Base-by-base conservation (phyloP, 2,797 vertebrate species). In the Urophycis tenuis region DNA sequence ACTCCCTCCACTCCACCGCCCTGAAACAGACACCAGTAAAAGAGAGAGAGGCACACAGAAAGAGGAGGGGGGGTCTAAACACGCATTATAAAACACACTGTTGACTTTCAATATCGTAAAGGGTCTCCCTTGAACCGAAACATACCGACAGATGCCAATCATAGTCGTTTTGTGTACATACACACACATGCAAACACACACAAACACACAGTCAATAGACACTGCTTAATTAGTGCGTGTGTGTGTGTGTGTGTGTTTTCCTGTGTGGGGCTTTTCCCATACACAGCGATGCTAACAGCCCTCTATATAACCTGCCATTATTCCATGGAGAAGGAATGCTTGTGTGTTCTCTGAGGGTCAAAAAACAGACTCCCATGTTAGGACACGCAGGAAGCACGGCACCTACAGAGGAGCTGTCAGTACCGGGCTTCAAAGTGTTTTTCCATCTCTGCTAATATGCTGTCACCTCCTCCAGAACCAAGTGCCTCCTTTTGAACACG, bases 291-390 rank as follows among this genome's bases (percentile, higher is more conserved):
- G 74, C 79, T 76, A 31, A 60, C 64, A 78, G 41, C 75, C 72
- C 75, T 36, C 71, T 74, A 45, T 70, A 25, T 72, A 36, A 35
- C 71, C 72, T 25, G 72, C 74, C 72, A 79, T 86, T 71, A 82
- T 76, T 77, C 75, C 79, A 87, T 77, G 81, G 73, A 76, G 80
- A 80, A 83, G 33, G 81, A 85, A 88, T 80, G 79, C 33, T 17
- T 81, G 81, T 82, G 85, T 88, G 76, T 79, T 71, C 81, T 83
- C 85, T 76, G 70, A 80, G 80, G 81, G 72, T 74, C 79, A 74
- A 33, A 77, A 74, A 82, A 45, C 74, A 60, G 39, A 31, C 73
- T 80, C 81, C 81, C 72, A 4, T 83, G 88, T 86, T 82, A 76
- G 81, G 85, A 86, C 80, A 60, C 75, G 83, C 71, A 73, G 17